A percentile compares a stretch with the other conserved stretches of the same genome.
phyloP scores from a whole-genome alignment of 2,797 vertebrate species.

The Betta splendens region DNA sequence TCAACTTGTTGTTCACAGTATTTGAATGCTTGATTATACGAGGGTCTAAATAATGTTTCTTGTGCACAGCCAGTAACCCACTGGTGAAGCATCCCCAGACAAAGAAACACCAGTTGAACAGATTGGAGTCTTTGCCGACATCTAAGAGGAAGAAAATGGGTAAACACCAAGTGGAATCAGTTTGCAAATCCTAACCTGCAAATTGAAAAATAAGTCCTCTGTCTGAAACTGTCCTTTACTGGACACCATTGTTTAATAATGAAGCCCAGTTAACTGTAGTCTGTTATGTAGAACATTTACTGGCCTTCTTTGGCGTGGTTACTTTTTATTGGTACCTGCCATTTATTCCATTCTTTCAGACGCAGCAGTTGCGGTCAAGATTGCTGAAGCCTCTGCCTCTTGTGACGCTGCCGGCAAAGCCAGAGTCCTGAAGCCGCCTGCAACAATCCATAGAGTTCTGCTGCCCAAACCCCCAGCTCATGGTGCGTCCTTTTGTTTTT shows the following conservation, averaged over 20 bases:
- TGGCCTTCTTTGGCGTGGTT: no score
- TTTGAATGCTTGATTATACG: no score
- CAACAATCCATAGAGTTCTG: conserved; percentile 18
- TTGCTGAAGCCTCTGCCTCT: conserved; percentile 15
- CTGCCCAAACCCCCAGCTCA: conserved; percentile 30
- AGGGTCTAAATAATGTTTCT: not conserved
- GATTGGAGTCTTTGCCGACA: conserved; percentile 32
- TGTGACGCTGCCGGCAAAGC: conserved; percentile 10
- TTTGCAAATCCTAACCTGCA: no score
- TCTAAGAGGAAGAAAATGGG: conserved; percentile 65
- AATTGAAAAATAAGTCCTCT: no score
- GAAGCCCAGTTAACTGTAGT: no score
- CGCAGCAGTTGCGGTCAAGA: conserved; percentile 8
- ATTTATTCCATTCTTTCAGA: conserved; percentile 31
- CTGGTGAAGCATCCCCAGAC: conserved; percentile 24
- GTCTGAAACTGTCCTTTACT: no score
- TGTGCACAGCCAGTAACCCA: conserved; percentile 23
- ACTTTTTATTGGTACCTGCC: no score
- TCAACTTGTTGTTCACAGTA: no score
- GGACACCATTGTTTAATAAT: no score
- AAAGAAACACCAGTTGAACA: conserved; percentile 49
- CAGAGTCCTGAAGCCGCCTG: conserved; percentile 33
- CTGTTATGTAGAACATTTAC: no score
- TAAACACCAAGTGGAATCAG: no score
- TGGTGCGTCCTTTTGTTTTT: no score